A percentile compares a stretch with the other conserved stretches of the same genome.
phyloP scores from a whole-genome alignment of 2,888 invertebrate species.

The Brachyopa scutellaris region DNA sequence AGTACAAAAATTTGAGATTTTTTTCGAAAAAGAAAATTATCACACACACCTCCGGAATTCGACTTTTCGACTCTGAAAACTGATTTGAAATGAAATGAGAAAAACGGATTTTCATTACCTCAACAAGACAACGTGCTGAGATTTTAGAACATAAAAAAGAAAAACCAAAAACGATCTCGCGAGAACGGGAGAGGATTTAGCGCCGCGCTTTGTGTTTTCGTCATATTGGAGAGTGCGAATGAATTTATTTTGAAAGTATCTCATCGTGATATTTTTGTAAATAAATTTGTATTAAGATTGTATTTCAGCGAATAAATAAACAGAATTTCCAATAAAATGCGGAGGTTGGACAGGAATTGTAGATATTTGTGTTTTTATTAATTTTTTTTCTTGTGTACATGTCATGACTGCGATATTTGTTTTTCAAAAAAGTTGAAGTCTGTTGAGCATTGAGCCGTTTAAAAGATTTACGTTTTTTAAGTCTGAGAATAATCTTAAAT shows the following conservation, averaged over 20 bases:
- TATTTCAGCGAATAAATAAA: constrained; percentile 61
- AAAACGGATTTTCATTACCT: constrained; percentile 35
- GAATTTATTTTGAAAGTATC: constrained; percentile 35
- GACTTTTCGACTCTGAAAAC: constrained; percentile 49
- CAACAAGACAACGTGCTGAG: constrained; percentile 45
- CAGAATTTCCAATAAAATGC: constrained; percentile 33
- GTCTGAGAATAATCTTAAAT: no score
- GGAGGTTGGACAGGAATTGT: neutral
- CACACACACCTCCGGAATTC: constrained; percentile 1
- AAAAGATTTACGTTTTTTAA: no score
- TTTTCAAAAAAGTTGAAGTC: constrained; percentile 21
- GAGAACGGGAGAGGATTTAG: constrained; percentile 27
- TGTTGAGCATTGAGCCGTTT: no score
- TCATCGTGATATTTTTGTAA: constrained; percentile 45
- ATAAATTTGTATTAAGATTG: constrained; percentile 54
- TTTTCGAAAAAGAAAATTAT: neutral
- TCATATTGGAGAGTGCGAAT: constrained; percentile 50
- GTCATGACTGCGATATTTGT: neutral
- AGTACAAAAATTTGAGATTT: neutral
- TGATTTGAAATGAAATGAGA: constrained; percentile 56
- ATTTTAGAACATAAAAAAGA: constrained; percentile 25
- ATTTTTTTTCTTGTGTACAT: neutral
- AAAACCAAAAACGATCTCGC: constrained; percentile 20
- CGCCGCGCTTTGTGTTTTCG: constrained; percentile 35
- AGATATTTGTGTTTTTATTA: neutral